phyloP scores from a whole-genome alignment of 1,140 invertebrate species.

The Brachionus asplanchnoidis region DNA sequence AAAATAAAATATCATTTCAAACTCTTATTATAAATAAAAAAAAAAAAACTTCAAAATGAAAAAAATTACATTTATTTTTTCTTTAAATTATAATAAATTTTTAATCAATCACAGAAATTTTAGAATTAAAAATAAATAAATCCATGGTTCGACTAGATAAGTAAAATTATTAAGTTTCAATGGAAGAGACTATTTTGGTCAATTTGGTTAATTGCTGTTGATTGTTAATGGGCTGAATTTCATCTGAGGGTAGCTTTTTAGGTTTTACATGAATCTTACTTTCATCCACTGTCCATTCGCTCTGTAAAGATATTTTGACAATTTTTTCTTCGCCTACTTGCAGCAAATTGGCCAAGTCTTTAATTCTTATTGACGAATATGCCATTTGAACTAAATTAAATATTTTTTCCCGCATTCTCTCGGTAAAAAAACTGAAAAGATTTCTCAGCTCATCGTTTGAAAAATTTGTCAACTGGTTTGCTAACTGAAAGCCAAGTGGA shows the following conservation, averaged over 20 bases:
- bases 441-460: not conserved
- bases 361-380: not conserved
- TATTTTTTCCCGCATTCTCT: slow-evolving; percentile 13
- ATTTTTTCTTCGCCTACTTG: not conserved
- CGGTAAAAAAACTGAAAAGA: not conserved
- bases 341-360: not conserved
- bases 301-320: not conserved
- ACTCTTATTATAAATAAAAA: no score
- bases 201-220: not conserved
- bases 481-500: not conserved
- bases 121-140: no score
- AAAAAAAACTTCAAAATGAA: no score
- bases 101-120: no score
- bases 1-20: no score
- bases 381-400: not conserved
- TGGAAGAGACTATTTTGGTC: slow-evolving; percentile 3
- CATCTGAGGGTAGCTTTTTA: not conserved
- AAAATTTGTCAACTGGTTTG: not conserved
- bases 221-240: not conserved
- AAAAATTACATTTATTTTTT: no score
- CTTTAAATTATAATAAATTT: no score
- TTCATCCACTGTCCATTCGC: not conserved
- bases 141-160: no score
- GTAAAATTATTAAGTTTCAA: not conserved
- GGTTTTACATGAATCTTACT: not conserved